Evolutionary conservation across 2,113 vertebrate genomes (phyloP), one percentile per base, ranked within the genome.

Genomic region (Leucopsar rothschildi): DNA sequence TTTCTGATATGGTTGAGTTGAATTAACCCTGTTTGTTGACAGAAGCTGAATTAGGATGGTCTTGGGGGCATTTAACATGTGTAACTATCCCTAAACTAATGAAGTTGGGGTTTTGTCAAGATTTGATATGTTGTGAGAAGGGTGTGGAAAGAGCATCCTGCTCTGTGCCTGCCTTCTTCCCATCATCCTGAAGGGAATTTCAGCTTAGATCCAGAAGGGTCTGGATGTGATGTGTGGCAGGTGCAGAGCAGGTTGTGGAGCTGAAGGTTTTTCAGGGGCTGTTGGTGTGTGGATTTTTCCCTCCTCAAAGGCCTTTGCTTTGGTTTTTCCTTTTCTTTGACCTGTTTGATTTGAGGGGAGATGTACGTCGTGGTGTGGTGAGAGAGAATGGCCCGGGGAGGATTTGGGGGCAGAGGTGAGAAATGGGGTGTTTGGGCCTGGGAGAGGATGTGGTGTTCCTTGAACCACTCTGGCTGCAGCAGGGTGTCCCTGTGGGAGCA

Each of bases 321-420:
- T 93, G 83, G 39, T 72, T 93, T 93, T 96, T 90, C 56, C 88
- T 95, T 90, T 86, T 59, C 61, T 93, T 94, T 95, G 94, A 94
- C 94, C 69, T 24, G 18, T 96, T 87, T 75, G 96, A 96, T 91
- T 88, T 93, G 82, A 73, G 95, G 96, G 90, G 76, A 92, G 90
- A 52, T 31, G 85, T 94, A 91, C 17, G 95, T 97, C 29, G 70
- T 45, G 59, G 82, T 83, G 96, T 64, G 94, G 92, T 77, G 95
- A 95, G 89, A 97, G 97, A 75, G 86, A 90, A 81, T 44, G 70
- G 94, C 79, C 63, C 0, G 77, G 25, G 60, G 12, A 70, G 72
- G 47, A 45, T 94, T 92, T 91, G 90, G 52, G 85, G 49, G 69
- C 33, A 28, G 91, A 91, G 91, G 61, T 86, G 69, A 87, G 88